phyloP scores from a whole-genome alignment of 2,888 invertebrate species.

The Nasonia oneida region DNA sequence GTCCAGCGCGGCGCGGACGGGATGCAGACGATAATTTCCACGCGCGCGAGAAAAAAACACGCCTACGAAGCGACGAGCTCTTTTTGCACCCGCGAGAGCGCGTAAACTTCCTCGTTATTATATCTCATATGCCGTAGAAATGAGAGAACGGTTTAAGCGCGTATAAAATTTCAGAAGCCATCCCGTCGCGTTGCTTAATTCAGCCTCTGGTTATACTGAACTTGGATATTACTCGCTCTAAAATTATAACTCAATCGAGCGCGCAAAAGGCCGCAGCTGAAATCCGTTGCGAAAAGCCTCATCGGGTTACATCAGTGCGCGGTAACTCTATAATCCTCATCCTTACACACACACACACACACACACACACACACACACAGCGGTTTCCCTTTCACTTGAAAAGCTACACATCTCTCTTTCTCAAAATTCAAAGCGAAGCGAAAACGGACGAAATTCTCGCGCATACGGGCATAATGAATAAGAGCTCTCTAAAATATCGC shows the following conservation, averaged over 20 bases:
- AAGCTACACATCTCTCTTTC: too few species aligned
- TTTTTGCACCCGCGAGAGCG: too few species aligned
- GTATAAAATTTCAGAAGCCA: too few species aligned
- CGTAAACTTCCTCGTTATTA: too few species aligned
- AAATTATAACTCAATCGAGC: background rate
- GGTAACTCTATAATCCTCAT: background rate
- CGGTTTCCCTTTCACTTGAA: too few species aligned
- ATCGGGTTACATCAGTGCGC: background rate
- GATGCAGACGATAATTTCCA: slow-evolving; percentile 3
- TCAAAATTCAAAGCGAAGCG: background rate
- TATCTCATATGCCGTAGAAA: too few species aligned
- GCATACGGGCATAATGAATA: background rate
- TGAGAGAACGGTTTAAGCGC: too few species aligned
- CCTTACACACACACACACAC: background rate
- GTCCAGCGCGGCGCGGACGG: background rate
- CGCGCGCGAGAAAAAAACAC: background rate
- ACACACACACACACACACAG: too few species aligned
- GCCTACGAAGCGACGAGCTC: too few species aligned
- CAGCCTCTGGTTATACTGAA: background rate
- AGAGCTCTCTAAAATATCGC: background rate
- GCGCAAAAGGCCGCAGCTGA: background rate
- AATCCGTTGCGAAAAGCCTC: slow-evolving; percentile 5
- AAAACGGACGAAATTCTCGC: background rate
- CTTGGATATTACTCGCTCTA: background rate
- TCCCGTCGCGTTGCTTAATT: too few species aligned